These are phyloP conservation scores for Acrocera orbiculus DNA, from an alignment of 2,888 invertebrate genomes.

Conservation along the genomic window DNA sequence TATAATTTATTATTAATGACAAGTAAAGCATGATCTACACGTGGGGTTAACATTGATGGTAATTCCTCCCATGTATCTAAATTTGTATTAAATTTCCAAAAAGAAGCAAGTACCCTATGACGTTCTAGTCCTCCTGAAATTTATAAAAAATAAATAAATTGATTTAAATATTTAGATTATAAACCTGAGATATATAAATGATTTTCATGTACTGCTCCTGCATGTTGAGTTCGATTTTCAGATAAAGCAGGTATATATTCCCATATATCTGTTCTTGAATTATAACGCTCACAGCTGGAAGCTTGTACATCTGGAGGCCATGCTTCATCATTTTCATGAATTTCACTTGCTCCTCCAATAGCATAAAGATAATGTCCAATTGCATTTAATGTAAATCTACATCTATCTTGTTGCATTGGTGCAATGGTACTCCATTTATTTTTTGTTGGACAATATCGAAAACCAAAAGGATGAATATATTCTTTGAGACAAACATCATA, in stretches of 20 bases:
- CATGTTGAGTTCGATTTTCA: constrained; percentile 42
- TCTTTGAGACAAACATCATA: constrained; percentile 47
- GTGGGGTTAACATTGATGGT: constrained; percentile 38
- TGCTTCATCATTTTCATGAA: constrained; percentile 31
- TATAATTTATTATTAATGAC: constrained; percentile 39
- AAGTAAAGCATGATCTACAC: constrained; percentile 48
- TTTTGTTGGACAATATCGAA: constrained; percentile 41
- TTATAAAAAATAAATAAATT: neutral
- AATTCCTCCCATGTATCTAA: constrained; percentile 37
- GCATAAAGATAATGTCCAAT: constrained; percentile 38
- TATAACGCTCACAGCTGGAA: constrained; percentile 40
- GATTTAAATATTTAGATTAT: neutral
- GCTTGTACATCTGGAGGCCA: constrained; percentile 24
- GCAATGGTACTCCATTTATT: constrained; percentile 51
- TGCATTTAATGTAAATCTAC: constrained; percentile 46
- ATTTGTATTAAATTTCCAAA: constrained; percentile 36
- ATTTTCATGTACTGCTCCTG: constrained; percentile 31
- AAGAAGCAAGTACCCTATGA: constrained; percentile 31
- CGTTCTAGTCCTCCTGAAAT: constrained; percentile 25
- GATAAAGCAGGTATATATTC: constrained; percentile 37
- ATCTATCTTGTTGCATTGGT: constrained; percentile 45
- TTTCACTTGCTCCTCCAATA: constrained; percentile 44
- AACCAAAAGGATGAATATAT: constrained; percentile 55
- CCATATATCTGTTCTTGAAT: constrained; percentile 40
- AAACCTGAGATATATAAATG: constrained; percentile 27